Conservation (phyloP, 1,140 invertebrate genomes). For the Belonocnema kinseyi region DNA sequence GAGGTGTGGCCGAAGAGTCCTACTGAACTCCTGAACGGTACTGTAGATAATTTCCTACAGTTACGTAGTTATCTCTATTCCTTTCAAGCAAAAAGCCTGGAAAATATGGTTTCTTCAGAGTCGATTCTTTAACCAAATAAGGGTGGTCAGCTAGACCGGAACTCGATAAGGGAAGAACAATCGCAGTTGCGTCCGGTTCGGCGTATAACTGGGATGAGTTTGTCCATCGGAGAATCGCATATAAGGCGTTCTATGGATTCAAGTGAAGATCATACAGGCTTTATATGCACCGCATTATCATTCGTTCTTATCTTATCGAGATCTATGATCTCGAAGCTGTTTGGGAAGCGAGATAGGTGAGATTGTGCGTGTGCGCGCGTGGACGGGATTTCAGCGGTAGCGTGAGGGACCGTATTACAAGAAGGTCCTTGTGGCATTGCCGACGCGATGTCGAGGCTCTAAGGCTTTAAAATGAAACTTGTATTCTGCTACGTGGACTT, state of each 20-base stretch:
- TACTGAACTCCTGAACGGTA: no score
- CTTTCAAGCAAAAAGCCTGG: no score
- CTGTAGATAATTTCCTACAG: no score
- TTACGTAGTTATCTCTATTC: no score
- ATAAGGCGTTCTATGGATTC: constrained; percentile 45
- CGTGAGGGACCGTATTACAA: constrained; percentile 34
- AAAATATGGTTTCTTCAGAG: no score
- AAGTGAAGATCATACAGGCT: constrained; percentile 44
- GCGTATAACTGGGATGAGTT: constrained; percentile 33
- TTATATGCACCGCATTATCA: constrained; percentile 53
- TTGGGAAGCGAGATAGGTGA: constrained; percentile 46
- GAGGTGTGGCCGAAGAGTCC: no score
- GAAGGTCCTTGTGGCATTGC: constrained; percentile 35
- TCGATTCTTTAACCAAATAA: not conserved
- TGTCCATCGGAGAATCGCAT: constrained; percentile 43
- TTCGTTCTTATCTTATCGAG: constrained; percentile 51
- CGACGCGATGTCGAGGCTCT: constrained; percentile 43
- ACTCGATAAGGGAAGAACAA: constrained; percentile 14
- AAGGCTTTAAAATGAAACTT: constrained; percentile 55
- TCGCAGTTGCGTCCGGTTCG: constrained; percentile 35
- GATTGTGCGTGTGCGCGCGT: constrained; percentile 34
- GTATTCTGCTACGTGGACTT: constrained; percentile 50
- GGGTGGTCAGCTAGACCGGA: not conserved
- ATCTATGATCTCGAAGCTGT: constrained; percentile 58
- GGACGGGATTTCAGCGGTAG: constrained; percentile 38